Evolutionary conservation across 2,888 invertebrate species (phyloP), one percentile per base, ranked within the genome.

Genomic region (Corythucha ciliata): DNA sequence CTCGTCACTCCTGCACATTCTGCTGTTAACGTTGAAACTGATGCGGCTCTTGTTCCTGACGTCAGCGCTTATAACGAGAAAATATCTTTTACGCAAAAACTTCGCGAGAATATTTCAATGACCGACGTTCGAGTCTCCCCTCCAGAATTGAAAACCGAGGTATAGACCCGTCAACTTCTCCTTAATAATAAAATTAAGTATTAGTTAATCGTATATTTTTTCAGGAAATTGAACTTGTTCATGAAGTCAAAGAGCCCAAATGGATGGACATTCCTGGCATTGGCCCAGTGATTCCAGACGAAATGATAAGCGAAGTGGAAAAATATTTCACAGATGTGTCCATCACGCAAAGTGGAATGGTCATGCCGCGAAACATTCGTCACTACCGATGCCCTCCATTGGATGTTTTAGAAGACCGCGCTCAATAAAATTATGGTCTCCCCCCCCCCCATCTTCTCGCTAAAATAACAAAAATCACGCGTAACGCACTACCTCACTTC

Each of bases 331-430:
- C 29, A 8, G 22, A 36, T n/a, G 27, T 51, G 5, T 24, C 58
- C 16, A 46, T 39, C 20, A 68, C 73, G 3, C 83, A 83, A 53
- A 74, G 74, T 0, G 80, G 78, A 1, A 69, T 78, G 69, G 74
- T 81, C 21, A 81, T 81, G 74, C 82, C 83, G 1, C 72, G 83
- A 59, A 81, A 83, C 62, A 72, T 83, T 3, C 69, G 79, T 3
- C 82, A 83, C 59, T 78, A 76, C 59, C 69, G 78, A 45, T 83
- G 82, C 58, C 83, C 83, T 1, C 77, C 81, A 0, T 62, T 83
- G 56, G 80, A 81, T n/a, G n/a, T n/a, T n/a, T n/a, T n/a, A n/a
- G n/a, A n/a, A n/a, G n/a, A n/a, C n/a, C n/a, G n/a, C n/a, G n/a
- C n/a, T n/a, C n/a, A n/a, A n/a, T n/a, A n/a, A n/a, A n/a, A n/a